These are phyloP conservation scores for Rhynchomys soricoides DNA, from an alignment of 2,113 vertebrate species.

Conservation along the genomic window DNA sequence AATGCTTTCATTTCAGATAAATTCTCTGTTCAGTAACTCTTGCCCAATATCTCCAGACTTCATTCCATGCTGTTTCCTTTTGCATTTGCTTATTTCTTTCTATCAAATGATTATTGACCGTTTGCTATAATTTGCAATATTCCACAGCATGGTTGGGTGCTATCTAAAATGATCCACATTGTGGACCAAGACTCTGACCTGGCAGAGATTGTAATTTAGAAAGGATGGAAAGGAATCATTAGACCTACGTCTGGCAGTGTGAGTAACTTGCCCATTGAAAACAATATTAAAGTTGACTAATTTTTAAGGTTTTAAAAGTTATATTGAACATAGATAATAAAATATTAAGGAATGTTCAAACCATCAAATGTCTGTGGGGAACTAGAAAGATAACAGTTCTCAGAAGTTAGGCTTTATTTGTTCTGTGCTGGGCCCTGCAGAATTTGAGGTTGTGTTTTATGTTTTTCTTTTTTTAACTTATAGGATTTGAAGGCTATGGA, in stretches of 20 bases:
- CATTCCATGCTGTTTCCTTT: neutral
- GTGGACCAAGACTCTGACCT: neutral
- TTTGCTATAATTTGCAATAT: neutral
- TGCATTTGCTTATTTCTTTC: neutral
- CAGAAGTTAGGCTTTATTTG: neutral
- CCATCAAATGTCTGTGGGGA: neutral
- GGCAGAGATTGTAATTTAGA: neutral
- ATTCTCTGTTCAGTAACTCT: neutral
- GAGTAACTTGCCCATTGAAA: neutral
- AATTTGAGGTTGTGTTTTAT: neutral
- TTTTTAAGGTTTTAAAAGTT: neutral
- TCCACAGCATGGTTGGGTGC: neutral
- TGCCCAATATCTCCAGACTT: neutral
- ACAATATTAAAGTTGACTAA: neutral
- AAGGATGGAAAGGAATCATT: neutral
- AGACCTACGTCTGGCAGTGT: neutral
- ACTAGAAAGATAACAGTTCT: neutral
- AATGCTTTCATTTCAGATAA: neutral
- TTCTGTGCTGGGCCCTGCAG: neutral
- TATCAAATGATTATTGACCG: neutral
- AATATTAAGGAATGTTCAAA: neutral
- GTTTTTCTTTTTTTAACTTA: neutral
- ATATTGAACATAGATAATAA: neutral
- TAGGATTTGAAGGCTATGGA: neutral
- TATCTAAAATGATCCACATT: neutral